These are phyloP conservation scores for Pedionomus torquatus DNA, from an alignment of 2,113 vertebrate species.

Conservation along the genomic window DNA sequence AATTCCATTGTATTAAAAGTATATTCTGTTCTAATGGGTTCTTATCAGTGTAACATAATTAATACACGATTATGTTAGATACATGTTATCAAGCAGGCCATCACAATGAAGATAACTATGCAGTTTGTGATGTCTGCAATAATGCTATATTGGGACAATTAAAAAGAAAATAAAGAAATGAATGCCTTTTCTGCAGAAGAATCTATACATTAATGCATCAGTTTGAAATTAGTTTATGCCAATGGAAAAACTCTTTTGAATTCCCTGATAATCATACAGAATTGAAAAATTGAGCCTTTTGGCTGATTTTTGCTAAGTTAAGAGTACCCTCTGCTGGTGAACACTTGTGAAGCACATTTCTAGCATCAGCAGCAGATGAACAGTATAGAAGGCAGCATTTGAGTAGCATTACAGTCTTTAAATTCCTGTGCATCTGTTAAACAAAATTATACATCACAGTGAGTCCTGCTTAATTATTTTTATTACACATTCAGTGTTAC, in stretches of 20 bases:
- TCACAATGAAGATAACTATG: accelerated
- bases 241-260: neutral
- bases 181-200: neutral
- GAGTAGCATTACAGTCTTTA: accelerated
- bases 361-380: neutral
- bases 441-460: too few relatives aligned
- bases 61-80: neutral
- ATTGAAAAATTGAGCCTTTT: accelerated
- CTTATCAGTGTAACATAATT: neutral
- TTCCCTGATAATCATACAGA: accelerated
- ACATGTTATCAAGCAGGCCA: neutral
- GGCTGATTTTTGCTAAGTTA: neutral
- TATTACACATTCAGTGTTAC: neutral
- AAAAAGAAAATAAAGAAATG: neutral
- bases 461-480: neutral
- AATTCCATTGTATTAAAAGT: neutral
- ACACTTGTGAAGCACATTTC: too few relatives aligned
- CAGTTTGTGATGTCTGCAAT: neutral
- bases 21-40: neutral
- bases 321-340: conserved; percentile 64
- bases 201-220: neutral
- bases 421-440: neutral
- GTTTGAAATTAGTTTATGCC: neutral
- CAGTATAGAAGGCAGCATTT: neutral
- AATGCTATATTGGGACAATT: neutral